Base-by-base conservation (phyloP, 2,113 vertebrate genomes). In the Crocuta crocuta region DNA sequence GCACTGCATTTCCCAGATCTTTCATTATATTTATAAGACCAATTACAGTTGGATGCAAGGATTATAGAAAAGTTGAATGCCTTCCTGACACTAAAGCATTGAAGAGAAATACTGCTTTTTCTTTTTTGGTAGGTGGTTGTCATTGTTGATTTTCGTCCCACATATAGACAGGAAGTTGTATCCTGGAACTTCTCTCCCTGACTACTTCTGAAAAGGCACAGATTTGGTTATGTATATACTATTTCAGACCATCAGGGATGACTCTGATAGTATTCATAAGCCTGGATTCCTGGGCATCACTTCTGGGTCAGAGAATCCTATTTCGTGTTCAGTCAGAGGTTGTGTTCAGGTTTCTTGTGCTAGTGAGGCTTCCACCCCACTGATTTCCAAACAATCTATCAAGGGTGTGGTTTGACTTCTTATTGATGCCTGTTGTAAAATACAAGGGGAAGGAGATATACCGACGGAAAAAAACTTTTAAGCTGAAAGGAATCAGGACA, bases 21-120 rank as follows among this genome's bases (percentile, higher is more conserved):
- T 92, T 93, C 1, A 31, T 93, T 97, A 68, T 45, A 89, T 39
- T 96, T 86, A n/a, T 8, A 93, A 95, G 1, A 76, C 7, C n/a
- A 91, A 12, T 55, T 78, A 8, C 3, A 78, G 16, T 78, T 91
- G 31, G 26, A 58, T 43, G 6, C 3, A 89, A 17, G 19, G 48
- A 4, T 71, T 45, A 81, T 48, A 1, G 26, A 58, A 76, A 84
- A 91, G 33, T 89, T 68, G 55, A 55, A 26, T 81, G 7, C 1
- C 13, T 68, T 10, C 11, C 11, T 80, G 91, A 21, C 13, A 61
- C 4, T 28, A 90, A 91, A 74, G 1, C 13, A 6, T 53, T 65
- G 5, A 17, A 61, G 26, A 89, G 12, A 94, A 58, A 53, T n/a
- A 76, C 11, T 33, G 1, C 1, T 33, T 66, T 53, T 16, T 17